These are phyloP conservation scores for Agrochola lota DNA, from an alignment of 2,888 invertebrate genomes.

Conservation along the genomic window DNA sequence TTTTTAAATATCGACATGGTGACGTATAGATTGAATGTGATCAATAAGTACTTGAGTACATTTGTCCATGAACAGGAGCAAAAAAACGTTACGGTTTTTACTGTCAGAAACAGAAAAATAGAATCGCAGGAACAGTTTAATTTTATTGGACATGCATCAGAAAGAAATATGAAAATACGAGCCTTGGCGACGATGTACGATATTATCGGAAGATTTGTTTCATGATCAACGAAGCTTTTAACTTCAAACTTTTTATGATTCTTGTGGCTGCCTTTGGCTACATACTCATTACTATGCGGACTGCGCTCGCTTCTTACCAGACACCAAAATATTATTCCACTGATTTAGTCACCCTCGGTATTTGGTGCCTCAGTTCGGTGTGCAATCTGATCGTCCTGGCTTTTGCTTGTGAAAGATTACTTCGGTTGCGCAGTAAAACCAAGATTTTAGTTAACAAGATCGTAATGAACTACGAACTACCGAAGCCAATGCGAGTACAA, in stretches of 20 bases:
- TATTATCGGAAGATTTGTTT: slow-evolving; percentile 73
- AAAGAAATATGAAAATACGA: slow-evolving; percentile 72
- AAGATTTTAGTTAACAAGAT: slow-evolving; percentile 78
- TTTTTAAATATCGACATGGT: slow-evolving; percentile 74
- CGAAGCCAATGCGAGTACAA: slow-evolving; percentile 76
- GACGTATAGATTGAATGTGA: slow-evolving; percentile 68
- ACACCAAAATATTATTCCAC: slow-evolving; percentile 50
- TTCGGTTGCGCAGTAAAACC: slow-evolving; percentile 70
- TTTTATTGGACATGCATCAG: slow-evolving; percentile 68
- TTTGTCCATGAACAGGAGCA: slow-evolving; percentile 70
- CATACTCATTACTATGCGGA: slow-evolving; percentile 77
- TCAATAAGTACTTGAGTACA: slow-evolving; percentile 72
- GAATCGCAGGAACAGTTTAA: slow-evolving; percentile 63
- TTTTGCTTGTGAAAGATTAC: slow-evolving; percentile 75
- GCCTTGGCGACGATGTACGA: slow-evolving; percentile 76
- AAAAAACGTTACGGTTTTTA: slow-evolving; percentile 66
- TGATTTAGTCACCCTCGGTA: slow-evolving; percentile 64
- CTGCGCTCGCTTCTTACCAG: slow-evolving; percentile 71
- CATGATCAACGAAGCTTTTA: slow-evolving; percentile 76
- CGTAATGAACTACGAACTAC: slow-evolving; percentile 80
- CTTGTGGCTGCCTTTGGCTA: slow-evolving; percentile 76
- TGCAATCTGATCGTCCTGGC: slow-evolving; percentile 72
- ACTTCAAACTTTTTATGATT: slow-evolving; percentile 79
- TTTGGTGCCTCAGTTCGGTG: slow-evolving; percentile 73
- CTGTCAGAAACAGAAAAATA: slow-evolving; percentile 41